Evolutionary conservation across 2,113 vertebrate genomes (phyloP), one percentile per base, ranked within the genome.

Genomic region (Lichenostomus cassidix): DNA sequence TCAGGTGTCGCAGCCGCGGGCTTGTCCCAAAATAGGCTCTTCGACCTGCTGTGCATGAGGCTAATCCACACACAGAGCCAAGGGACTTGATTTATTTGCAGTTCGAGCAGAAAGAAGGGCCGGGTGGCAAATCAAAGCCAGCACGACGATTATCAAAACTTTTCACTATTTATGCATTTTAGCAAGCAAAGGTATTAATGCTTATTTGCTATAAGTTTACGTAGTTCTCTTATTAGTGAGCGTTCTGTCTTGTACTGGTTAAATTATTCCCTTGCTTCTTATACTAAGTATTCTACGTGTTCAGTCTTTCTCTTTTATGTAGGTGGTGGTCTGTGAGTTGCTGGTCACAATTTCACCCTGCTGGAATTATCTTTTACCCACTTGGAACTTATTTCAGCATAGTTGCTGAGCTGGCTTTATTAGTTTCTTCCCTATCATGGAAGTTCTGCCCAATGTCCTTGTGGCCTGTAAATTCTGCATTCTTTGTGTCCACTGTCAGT

Each of bases 211-310:
- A 4, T 8, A 63, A 83, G 47, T 69, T 69, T 76, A 8, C 12
- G 3, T 42, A 33, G 41, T 56, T 90, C 25, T 33, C 15, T 49
- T 55, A 20, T 21, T 62, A 55, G 19, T 33, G 25, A 35, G 2
- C 33, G 8, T 55, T 31, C 13, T 75, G 6, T 21, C 29, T 63
- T 75, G 55, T 31, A 47, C 55, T 31, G 29, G 14, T 55, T 35
- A 15, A 53, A 27, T 35, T 15, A 22, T 53, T 41, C 14, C 10
- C 17, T 35, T 68, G 11, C 10, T 69, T 63, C 10, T 42, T 15
- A 5, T 53, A 20, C 20, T 24, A 29, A 41, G 29, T 39, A 31
- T 21, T 17, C 18, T 35, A 13, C 0, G 0, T 83, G 47, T 15
- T 42, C 2, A 8, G 24, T 27, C 24, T 76, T 69, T 60, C 33